Evolutionary conservation across 2,888 invertebrate genomes (phyloP), one percentile per base, ranked within the genome.

Genomic region (Helleia helle): DNA sequence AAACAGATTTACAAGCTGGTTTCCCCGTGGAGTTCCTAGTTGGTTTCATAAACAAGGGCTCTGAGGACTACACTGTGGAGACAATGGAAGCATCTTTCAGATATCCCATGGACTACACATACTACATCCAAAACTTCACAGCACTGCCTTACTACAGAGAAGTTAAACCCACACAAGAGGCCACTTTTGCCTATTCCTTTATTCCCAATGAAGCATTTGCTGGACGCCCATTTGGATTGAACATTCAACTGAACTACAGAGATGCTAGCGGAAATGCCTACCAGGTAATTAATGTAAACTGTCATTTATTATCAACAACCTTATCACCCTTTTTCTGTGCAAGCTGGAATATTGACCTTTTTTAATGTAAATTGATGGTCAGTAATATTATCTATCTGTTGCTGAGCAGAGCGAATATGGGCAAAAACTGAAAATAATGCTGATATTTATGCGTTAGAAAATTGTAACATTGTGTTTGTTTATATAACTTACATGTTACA

Each of bases 91-190:
- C 98, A 0, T 98, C 99, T 0, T 98, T 99, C 90, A 92, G 98
- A 56, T 99, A 99, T 69, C 98, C 99, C 5, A 95, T 97, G 93
- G 99, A 99, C 80, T 99, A 96, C 84, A 96, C 93, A 54, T 99
- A 96, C 81, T 95, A 94, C 83, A 97, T 99, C 54, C 98, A 99
- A 81, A 99, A 99, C 84, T 99, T 99, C 85, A 96, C 98, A 0
- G 93, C 95, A 0, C 88, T 96, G 58, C 89, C 91, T 1, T 97
- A 94, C 79, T 93, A 95, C 65, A 91, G 93, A 55, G 88, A 93
- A 54, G 95, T 99, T 1, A 93, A 94, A 56, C 93, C 98, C 0
- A 90, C 91, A 40, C 92, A 96, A 52, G 97, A 99, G 77, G 96
- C 96, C 1, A 97, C 99, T 0, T 90, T 99, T 42, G 93, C 94